These are phyloP conservation scores for Oryctes rhinoceros DNA, from an alignment of 1,140 invertebrate species.

Conservation along the genomic window DNA sequence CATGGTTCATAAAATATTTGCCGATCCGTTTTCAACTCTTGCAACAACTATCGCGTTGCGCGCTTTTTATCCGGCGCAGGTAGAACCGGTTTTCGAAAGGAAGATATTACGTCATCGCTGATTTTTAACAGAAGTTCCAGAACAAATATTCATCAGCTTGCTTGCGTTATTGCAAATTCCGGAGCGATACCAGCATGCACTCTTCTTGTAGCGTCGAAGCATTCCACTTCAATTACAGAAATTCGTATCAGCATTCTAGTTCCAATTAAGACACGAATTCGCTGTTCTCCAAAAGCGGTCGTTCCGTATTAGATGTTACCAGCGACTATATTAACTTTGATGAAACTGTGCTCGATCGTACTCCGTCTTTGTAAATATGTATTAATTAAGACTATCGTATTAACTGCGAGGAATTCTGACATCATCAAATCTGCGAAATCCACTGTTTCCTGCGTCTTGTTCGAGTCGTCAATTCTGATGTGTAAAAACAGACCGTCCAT, in stretches of 20 bases:
- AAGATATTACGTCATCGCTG: too few species aligned
- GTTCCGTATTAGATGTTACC: not conserved
- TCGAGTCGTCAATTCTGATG: not conserved
- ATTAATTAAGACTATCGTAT: too few species aligned
- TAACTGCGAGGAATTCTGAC: too few species aligned
- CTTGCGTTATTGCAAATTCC: not conserved
- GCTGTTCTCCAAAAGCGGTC: not conserved
- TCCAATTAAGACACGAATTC: conserved; percentile 3
- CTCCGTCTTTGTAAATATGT: too few species aligned
- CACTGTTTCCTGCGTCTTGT: not conserved
- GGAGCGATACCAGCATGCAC: not conserved
- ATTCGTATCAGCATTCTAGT: not conserved
- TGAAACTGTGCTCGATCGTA: not conserved
- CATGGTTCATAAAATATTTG: conserved; percentile 2
- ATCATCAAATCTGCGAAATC: too few species aligned
- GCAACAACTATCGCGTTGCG: too few species aligned
- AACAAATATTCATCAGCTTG: not conserved
- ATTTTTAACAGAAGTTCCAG: not conserved
- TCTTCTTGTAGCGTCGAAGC: not conserved
- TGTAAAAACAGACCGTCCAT: not conserved
- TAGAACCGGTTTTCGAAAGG: too few species aligned
- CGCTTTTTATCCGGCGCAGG: too few species aligned
- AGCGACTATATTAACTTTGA: too few species aligned
- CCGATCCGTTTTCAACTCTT: not conserved
- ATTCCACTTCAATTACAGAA: conserved; percentile 9